A percentile compares a stretch with the other conserved stretches of the same genome.
Conservation (phyloP, 2,113 vertebrate genomes). For the Grammomys surdaster region DNA sequence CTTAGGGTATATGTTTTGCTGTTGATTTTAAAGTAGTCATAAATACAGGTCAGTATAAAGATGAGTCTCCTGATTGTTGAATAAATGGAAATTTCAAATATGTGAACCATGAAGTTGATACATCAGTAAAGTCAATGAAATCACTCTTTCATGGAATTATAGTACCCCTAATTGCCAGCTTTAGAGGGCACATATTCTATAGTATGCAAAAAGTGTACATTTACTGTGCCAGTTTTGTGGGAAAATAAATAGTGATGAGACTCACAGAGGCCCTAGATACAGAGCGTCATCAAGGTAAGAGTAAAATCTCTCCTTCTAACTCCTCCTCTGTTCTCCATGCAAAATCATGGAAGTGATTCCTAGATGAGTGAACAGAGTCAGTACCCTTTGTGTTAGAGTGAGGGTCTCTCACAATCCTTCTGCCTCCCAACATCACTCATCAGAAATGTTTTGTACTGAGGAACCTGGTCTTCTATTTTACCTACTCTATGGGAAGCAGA, state of each 20-base stretch:
- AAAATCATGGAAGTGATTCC: not conserved
- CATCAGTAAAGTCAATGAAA: not conserved
- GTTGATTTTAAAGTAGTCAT: too few species aligned
- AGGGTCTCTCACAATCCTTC: not conserved
- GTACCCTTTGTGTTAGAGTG: not conserved
- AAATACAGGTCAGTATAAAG: not conserved
- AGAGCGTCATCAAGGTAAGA: not conserved
- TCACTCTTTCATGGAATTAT: not conserved
- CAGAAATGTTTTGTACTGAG: not conserved
- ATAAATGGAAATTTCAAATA: not conserved
- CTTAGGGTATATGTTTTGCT: too few species aligned
- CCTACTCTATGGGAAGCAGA: too few species aligned
- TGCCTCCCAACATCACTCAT: not conserved
- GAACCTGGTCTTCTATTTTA: not conserved
- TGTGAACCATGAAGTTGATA: not conserved
- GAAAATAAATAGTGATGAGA: not conserved
- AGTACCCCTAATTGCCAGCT: not conserved
- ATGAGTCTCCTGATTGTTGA: not conserved
- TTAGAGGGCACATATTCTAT: not conserved
- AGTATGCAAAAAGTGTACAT: not conserved
- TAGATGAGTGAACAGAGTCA: not conserved
- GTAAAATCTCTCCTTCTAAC: not conserved
- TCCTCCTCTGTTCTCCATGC: not conserved
- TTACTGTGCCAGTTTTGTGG: not conserved
- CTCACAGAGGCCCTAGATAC: not conserved